Evolutionary conservation across 2,113 vertebrate species (phyloP).

Genomic region (Ascaphus truei): DNA sequence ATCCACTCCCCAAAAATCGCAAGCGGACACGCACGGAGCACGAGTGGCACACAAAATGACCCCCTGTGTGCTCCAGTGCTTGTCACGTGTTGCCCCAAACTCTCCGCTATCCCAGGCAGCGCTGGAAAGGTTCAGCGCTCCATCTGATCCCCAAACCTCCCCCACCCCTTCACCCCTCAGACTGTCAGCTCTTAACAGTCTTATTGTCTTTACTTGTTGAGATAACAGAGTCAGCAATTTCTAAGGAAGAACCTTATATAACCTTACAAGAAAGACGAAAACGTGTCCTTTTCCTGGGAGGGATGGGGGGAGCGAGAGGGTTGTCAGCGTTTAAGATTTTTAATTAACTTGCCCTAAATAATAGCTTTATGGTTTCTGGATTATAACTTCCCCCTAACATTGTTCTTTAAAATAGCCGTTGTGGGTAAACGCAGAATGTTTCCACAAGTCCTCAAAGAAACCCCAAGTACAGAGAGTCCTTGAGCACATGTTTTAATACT

Average conservation of each 20-base stretch:
- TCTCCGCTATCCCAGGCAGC: no score
- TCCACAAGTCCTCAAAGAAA: background rate
- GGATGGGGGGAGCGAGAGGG: no score
- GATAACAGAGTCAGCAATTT: background rate
- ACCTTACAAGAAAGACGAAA: background rate
- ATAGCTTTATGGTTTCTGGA: background rate
- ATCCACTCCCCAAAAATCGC: no score
- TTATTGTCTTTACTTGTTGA: background rate
- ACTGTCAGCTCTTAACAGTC: background rate
- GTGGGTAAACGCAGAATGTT: background rate
- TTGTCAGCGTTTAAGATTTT: background rate
- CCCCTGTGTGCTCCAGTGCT: no score
- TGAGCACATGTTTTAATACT: background rate
- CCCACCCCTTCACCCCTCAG: background rate
- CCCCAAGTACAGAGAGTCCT: slow-evolving; percentile 1
- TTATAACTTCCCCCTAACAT: background rate
- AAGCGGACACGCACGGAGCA: no score
- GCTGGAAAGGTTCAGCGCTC: no score
- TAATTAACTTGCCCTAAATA: slow-evolving; percentile 7
- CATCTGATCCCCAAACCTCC: no score
- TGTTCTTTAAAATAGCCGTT: slow-evolving; percentile 13
- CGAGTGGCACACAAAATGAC: no score
- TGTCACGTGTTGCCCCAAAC: no score
- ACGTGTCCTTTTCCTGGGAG: background rate
- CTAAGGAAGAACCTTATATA: background rate